Percentiles rank a stretch among this genome's conserved stretches.
phyloP scores from a whole-genome alignment of 2,113 vertebrate species.

The Formicarius rufipectus region DNA sequence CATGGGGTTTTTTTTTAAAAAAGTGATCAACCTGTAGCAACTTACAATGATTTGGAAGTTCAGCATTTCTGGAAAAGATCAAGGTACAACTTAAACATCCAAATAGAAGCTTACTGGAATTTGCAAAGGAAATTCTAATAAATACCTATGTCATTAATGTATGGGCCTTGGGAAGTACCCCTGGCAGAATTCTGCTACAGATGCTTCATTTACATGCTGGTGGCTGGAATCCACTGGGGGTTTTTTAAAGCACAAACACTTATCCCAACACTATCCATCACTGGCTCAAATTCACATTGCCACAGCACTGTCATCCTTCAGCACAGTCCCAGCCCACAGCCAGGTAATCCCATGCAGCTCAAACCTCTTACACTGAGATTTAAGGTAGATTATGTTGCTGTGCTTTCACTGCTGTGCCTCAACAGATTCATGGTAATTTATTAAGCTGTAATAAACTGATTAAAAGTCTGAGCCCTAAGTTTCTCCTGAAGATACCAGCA shows the following conservation, averaged over 20 bases:
- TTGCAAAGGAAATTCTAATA: not conserved
- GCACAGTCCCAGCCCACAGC: not conserved
- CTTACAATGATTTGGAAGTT: not conserved
- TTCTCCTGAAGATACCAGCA: not conserved
- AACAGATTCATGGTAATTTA: not conserved
- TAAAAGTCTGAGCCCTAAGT: not conserved
- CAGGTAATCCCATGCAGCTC: not conserved
- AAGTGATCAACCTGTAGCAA: not conserved
- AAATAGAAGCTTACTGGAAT: not conserved
- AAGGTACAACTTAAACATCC: not conserved
- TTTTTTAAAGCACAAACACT: not conserved
- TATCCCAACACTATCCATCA: not conserved
- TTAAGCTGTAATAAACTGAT: slow-evolving; percentile 36
- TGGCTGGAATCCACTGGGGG: not conserved
- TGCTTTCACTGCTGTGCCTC: not conserved
- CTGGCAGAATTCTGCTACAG: not conserved
- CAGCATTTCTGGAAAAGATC: not conserved
- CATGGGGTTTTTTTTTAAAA: not conserved
- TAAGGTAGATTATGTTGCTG: not conserved
- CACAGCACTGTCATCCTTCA: not conserved
- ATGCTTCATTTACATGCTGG: not conserved
- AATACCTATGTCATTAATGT: not conserved
- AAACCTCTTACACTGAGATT: slow-evolving; percentile 10
- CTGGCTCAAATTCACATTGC: accelerated
- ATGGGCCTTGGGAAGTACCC: not conserved